Percentiles rank a stretch among this genome's conserved stretches.
Conservation (phyloP, 2,113 vertebrate genomes). For the Circaetus gallicus region DNA sequence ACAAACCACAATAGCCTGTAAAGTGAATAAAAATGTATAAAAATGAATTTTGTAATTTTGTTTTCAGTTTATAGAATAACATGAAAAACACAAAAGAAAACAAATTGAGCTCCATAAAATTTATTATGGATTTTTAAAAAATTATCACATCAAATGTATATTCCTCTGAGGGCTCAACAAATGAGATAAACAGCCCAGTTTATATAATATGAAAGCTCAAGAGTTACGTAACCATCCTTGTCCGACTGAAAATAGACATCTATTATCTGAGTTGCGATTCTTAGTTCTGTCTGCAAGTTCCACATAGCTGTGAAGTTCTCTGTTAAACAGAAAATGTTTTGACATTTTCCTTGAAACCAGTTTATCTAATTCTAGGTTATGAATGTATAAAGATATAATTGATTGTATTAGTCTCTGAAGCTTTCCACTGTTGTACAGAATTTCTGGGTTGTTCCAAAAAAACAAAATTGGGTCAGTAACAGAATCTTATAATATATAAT, state of each 20-base stretch:
- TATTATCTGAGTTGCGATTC: background rate
- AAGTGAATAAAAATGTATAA: background rate
- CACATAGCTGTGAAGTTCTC: background rate
- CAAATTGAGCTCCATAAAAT: background rate
- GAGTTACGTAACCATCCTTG: background rate
- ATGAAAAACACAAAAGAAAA: background rate
- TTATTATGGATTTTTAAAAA: background rate
- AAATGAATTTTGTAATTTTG: background rate
- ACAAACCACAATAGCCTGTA: background rate
- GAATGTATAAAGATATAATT: background rate
- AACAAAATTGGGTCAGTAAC: background rate
- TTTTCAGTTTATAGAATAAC: background rate
- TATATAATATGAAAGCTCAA: background rate
- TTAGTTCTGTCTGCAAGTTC: background rate
- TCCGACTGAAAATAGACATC: background rate
- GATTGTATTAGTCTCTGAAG: background rate
- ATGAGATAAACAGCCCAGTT: background rate
- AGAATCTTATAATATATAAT: background rate
- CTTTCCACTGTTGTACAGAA: background rate
- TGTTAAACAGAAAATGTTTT: conserved; percentile 25
- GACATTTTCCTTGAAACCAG: background rate
- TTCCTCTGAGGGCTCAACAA: background rate
- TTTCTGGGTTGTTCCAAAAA: background rate
- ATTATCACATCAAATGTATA: background rate
- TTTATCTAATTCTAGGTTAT: background rate